Conservation (phyloP, 2,113 vertebrate genomes). For the Scortum barcoo region DNA sequence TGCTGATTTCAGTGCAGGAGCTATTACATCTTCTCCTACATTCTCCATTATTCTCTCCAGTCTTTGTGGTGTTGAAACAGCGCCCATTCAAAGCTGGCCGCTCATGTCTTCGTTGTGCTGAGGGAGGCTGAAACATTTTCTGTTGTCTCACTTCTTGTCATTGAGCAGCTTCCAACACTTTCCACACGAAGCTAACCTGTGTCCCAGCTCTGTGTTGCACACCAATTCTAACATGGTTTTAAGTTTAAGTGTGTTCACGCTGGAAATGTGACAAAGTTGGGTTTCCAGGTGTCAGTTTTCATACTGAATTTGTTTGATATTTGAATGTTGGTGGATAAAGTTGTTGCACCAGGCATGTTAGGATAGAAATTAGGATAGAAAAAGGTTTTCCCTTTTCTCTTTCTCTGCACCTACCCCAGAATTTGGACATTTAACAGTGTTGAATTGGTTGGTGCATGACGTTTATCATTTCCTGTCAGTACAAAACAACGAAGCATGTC, state of each 20-base stretch:
- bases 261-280: neutral
- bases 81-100: slow-evolving; percentile 18
- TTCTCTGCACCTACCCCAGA: neutral
- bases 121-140: slow-evolving; percentile 27
- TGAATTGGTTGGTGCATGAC: neutral
- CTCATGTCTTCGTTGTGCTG: slow-evolving; percentile 48
- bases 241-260: neutral
- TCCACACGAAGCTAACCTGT: neutral
- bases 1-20: slow-evolving; percentile 3
- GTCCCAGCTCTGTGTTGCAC: neutral
- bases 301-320: neutral
- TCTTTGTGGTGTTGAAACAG: slow-evolving; percentile 29
- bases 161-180: slow-evolving; percentile 17
- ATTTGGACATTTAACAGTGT: neutral
- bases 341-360: too few relatives aligned
- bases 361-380: too few relatives aligned
- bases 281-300: neutral
- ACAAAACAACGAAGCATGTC: neutral
- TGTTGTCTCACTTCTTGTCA: slow-evolving; percentile 18
- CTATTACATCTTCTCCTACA: slow-evolving; percentile 24
- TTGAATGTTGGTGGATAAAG: neutral
- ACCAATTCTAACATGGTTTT: neutral
- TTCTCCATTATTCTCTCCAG: slow-evolving; percentile 48
- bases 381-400: neutral
- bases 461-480: neutral